Base-by-base conservation (phyloP, 2,888 invertebrate species). In the Aphidoletes aphidimyza region DNA sequence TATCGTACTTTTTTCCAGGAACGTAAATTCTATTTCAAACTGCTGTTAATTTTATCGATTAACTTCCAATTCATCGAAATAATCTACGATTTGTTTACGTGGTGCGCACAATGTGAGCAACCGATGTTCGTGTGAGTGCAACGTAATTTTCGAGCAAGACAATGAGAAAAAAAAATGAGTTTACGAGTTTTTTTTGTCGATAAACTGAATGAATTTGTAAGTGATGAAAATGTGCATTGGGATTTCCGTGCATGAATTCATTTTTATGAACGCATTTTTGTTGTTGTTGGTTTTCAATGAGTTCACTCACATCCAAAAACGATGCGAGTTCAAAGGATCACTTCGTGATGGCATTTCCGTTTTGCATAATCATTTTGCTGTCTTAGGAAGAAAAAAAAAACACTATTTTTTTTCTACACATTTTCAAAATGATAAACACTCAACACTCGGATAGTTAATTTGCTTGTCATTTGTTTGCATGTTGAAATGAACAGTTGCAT, bases 31-130 rank as follows among this genome's bases (percentile, higher is more conserved):
- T 26, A 6, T 54, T 54, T 26, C 54, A 26, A 6, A 2, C 22
- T 54, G 26, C 22, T 54, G 6, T 54, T 54, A 26, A 3, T 26
- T 54, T 26, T 54, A 19, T 54, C 54, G 54, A 54, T 54, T 54
- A 54, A 6, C 3, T 22, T 22, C 22, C 8, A 54, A 54, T 42
- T 42, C 22, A 54, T 6, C 5, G 49, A 26, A 22, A 26, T n/a
- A 26, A 17, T 54, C 26, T 26, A 54, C 54, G 26, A 54, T 54
- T 54, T 54, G 54, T 54, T 54, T 54, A 54, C 54, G 54, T 54
- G 22, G 54, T 26, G 54, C 22, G 54, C 26, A 19, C 2, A 47
- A 47, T 54, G 54, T 42, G 42, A 6, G 14, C 42, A 42, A n/a
- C 42, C 42, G 14, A 42, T 42, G 42, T 22, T 54, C 8, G 22